phyloP scores from a whole-genome alignment of 2,797 vertebrate species.

The Oreochromis mossambicus region DNA sequence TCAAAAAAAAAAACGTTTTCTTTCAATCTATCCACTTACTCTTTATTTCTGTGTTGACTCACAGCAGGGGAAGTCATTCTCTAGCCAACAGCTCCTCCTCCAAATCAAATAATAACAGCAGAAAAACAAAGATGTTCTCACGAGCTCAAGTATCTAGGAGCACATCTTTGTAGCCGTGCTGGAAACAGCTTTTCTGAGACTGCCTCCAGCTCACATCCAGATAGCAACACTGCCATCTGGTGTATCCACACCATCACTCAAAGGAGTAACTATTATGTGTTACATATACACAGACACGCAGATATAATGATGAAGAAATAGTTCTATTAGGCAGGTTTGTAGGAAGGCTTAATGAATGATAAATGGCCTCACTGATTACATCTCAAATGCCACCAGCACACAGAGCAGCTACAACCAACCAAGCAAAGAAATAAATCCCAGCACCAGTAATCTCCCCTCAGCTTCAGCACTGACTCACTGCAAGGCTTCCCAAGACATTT shows the following conservation, averaged over 20 bases:
- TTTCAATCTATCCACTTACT: neutral
- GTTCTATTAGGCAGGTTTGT: neutral
- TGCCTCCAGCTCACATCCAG: neutral
- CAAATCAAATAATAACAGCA: neutral
- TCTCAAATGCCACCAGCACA: neutral
- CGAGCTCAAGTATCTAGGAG: neutral
- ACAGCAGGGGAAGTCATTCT: neutral
- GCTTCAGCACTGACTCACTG: conserved; percentile 24
- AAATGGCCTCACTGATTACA: conserved; percentile 21
- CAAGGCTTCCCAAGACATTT: conserved; percentile 8
- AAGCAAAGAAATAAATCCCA: conserved; percentile 38
- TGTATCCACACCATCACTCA: neutral
- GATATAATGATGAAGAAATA: neutral
- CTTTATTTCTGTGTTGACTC: neutral
- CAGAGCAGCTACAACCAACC: conserved; percentile 3
- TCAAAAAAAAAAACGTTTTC: neutral
- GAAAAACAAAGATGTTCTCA: neutral
- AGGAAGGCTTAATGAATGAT: conserved; percentile 5
- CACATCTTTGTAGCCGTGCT: neutral
- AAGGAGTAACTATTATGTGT: neutral
- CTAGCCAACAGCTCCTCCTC: conserved; percentile 3
- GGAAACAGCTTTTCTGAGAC: neutral
- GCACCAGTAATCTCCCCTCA: conserved; percentile 36
- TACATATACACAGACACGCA: neutral
- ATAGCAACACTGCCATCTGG: conserved; percentile 67